Conservation (phyloP, 2,888 invertebrate genomes). For the Branchellion lobata region DNA sequence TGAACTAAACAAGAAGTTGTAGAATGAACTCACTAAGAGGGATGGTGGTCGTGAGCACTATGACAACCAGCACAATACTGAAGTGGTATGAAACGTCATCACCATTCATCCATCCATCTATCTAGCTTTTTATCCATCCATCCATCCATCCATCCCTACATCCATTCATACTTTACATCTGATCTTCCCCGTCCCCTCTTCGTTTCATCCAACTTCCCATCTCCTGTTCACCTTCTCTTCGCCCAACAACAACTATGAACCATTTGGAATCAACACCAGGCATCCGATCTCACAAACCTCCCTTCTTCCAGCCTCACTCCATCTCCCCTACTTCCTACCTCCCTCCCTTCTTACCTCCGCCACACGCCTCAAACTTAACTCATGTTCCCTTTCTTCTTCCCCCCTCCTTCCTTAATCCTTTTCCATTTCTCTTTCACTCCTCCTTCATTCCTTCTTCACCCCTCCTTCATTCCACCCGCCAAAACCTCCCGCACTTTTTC, state of each 20-base stretch:
- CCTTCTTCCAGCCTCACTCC: not conserved
- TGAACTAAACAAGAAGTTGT: not conserved
- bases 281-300: not conserved
- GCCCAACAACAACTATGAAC: no score
- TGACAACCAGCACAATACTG: conserved; percentile 74
- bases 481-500: not conserved
- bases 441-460: not conserved
- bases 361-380: no score
- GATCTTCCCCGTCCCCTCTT: no score
- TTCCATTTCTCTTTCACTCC: not conserved
- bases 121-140: not conserved
- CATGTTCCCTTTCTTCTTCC: not conserved
- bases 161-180: not conserved
- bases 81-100: conserved; percentile 49
- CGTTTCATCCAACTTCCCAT: no score
- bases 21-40: conserved; percentile 54
- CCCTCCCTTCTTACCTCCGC: not conserved
- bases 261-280: no score
- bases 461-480: conserved; percentile 56
- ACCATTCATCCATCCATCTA: not conserved
- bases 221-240: no score
- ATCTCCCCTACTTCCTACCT: not conserved
- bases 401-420: not conserved
- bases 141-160: not conserved
- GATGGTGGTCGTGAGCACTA: conserved; percentile 62